Evolutionary conservation across 2,888 invertebrate species (phyloP), one percentile per base, ranked within the genome.

Genomic region (Anthophora plumipes): DNA sequence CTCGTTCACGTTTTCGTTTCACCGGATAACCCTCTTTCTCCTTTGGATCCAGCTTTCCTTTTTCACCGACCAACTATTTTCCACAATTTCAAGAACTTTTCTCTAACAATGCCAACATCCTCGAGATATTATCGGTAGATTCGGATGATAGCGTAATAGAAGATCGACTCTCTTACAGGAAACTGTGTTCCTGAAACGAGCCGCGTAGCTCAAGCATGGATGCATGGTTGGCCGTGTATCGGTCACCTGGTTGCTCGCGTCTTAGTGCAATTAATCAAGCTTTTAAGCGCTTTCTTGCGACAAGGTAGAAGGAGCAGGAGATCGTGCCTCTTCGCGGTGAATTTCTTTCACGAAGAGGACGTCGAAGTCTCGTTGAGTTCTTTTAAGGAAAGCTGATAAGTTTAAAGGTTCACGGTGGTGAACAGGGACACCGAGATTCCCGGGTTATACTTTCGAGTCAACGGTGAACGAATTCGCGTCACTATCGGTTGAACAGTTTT

Each of bases 171-270:
- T 48, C 39, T 66, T n/a, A 9, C 74, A 50, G 67, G 66, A 55
- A 70, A 55, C 43, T 25, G 52, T 11, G 59, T 52, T 64, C 73
- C 55, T 66, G 11, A 43, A 52, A 46, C 60, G 64, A 70, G 39
- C 60, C 22, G n/a, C 9, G 54, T 41, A 31, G 39, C 66, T 48
- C 25, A 48, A 50, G 20, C 74, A 31, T 31, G 31, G 74, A 74
- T 80, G 74, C 74, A 81, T 80, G 69, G 80, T 54, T 59, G 59
- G 48, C n/a, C 80, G 73, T 73, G 80, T 64, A 66, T 54, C 31
- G 60, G 52, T 80, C 73, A 57, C 55, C 71, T 37, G 12, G 43
- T 39, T 66, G 52, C 79, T 72, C 39, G 71, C 50, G 25, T 46
- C 79, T 46, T 22, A 17, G 72, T 46, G 41, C 80, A 43, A 80